These are phyloP conservation scores for Coptodon rendalli DNA, from an alignment of 2,113 vertebrate genomes.

Conservation along the genomic window DNA sequence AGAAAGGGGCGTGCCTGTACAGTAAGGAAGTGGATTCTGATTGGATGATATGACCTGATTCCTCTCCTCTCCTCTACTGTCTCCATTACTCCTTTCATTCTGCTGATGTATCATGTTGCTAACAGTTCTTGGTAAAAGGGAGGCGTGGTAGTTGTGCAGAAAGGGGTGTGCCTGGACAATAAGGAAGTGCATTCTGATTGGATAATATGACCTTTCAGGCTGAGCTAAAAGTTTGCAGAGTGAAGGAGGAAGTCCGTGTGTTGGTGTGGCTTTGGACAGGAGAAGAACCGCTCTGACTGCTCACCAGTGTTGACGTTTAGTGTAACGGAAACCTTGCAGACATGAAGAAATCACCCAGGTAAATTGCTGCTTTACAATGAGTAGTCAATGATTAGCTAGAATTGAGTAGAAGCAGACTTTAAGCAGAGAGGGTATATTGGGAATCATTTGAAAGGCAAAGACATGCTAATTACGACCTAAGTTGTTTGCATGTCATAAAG, in stretches of 20 bases:
- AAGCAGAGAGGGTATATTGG: background rate
- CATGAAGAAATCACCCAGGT: conserved; percentile 75
- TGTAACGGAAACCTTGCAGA: conserved; percentile 30
- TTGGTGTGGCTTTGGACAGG: conserved; percentile 19
- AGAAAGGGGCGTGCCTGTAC: background rate
- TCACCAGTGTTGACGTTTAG: background rate
- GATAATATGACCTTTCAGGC: background rate
- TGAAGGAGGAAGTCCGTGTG: conserved; percentile 62
- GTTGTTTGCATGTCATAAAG: background rate
- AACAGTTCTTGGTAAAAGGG: background rate
- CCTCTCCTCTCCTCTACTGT: background rate
- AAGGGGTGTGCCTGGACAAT: conserved; percentile 2
- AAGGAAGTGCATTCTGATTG: conserved; percentile 63
- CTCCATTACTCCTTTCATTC: background rate
- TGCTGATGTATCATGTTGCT: conserved; percentile 43
- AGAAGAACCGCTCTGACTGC: conserved; percentile 2
- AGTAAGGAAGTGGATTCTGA: conserved; percentile 47
- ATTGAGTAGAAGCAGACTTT: background rate
- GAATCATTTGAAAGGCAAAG: background rate
- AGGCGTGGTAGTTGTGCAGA: conserved; percentile 18
- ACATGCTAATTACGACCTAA: background rate
- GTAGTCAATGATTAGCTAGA: background rate
- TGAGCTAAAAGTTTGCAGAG: conserved; percentile 55
- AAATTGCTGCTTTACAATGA: background rate
- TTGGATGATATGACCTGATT: conserved; percentile 44